Evolutionary conservation across 2,113 vertebrate species (phyloP), one percentile per base, ranked within the genome.

Genomic region (Gallinago undulata): DNA sequence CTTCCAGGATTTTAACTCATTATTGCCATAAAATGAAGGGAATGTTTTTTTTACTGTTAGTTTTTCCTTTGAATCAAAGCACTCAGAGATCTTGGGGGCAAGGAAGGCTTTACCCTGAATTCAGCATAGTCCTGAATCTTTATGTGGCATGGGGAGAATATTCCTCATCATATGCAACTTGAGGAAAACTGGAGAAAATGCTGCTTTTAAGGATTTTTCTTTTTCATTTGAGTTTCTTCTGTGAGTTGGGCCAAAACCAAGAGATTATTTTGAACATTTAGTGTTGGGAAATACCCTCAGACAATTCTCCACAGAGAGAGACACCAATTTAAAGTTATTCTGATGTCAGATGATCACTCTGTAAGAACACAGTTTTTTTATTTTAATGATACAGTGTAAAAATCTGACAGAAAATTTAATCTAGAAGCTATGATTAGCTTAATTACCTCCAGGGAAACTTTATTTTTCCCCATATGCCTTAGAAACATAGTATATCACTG

Each of bases 381-480:
- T 68, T 90, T 92, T 63, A 74, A 60, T 4, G 5, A 55, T 48
- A 22, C 47, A 67, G 77, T 55, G 86, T 81, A 70, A 86, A 97
- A 95, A 24, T 55, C 68, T 55, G 74, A 27, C n/a, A 81, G 80
- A 41, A 68, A 86, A 92, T 63, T 57, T 63, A 66, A 90, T 94
- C 56, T 84, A 51, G 81, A 80, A 84, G 69, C 80, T 73, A 37
- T 66, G 43, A 96, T 93, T 90, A 92, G 76, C 89, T 95, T 93
- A 96, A 94, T 94, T 96, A 97, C 76, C 91, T 92, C 75, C 68
- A 74, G 91, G 86, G 83, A 97, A 92, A 77, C 68, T 19, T 93
- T 92, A 86, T 93, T 94, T 76, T 90, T 92, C 95, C 83, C 79
- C 72, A 23, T 87, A 50, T 90, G 86, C 80, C 94, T 93, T 70